phyloP scores from a whole-genome alignment of 2,888 invertebrate genomes.

The Corbicula japonica region DNA sequence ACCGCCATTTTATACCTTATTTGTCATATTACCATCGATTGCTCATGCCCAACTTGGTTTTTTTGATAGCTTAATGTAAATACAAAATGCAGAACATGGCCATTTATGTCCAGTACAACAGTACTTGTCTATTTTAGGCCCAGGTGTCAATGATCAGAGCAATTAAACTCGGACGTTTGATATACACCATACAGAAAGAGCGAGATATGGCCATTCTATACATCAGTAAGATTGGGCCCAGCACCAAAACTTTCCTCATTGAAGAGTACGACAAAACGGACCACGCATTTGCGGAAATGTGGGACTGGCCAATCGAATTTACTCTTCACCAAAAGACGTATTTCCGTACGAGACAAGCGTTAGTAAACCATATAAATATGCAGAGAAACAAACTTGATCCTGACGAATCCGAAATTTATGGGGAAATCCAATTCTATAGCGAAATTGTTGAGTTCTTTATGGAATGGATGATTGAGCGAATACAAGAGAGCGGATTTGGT shows the following conservation, averaged over 20 bases:
- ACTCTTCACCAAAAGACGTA: neutral
- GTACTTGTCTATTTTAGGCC: slow-evolving; percentile 61
- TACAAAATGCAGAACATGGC: neutral
- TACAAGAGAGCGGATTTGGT: slow-evolving; percentile 73
- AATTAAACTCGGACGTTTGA: slow-evolving; percentile 72
- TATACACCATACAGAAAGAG: slow-evolving; percentile 76
- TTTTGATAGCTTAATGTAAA: too few relatives aligned
- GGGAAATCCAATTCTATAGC: slow-evolving; percentile 68
- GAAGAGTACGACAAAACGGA: slow-evolving; percentile 73
- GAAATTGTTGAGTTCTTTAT: slow-evolving; percentile 72
- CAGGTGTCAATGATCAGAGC: slow-evolving; percentile 69
- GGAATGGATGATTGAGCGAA: slow-evolving; percentile 75
- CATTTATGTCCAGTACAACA: neutral
- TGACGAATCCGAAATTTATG: slow-evolving; percentile 6
- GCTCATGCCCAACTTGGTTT: neutral
- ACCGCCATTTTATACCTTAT: neutral
- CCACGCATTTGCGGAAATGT: slow-evolving; percentile 68
- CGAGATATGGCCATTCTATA: slow-evolving; percentile 77
- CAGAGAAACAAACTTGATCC: slow-evolving; percentile 38
- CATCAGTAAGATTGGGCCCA: slow-evolving; percentile 71
- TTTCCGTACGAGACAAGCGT: slow-evolving; percentile 25
- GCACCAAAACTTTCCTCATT: slow-evolving; percentile 72
- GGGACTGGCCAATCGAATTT: slow-evolving; percentile 70
- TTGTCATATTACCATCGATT: neutral
- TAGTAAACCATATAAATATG: slow-evolving; percentile 28